Conservation (phyloP, 2,797 vertebrate genomes). For the Antrozous pallidus region DNA sequence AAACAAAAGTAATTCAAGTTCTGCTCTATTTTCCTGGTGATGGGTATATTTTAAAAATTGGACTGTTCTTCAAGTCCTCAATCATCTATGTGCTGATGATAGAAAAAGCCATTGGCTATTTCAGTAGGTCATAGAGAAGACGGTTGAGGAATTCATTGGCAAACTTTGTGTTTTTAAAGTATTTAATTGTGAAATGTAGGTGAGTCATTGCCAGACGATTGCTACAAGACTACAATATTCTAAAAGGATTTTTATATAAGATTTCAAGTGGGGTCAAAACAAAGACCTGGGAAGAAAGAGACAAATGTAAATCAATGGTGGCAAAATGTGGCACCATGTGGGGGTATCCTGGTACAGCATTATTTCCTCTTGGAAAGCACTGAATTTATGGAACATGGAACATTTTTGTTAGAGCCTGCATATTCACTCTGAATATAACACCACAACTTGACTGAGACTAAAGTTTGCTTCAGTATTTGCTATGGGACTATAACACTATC, state of each 20-base stretch:
- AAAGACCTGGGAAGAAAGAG: background rate
- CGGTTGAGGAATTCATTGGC: slow-evolving; percentile 48
- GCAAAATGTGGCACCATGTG: background rate
- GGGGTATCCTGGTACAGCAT: background rate
- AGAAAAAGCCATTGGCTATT: background rate
- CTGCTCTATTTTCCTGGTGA: background rate
- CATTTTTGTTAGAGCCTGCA: background rate
- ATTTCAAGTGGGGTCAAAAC: background rate
- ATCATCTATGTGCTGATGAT: background rate
- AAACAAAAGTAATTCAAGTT: background rate
- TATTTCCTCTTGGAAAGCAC: slow-evolving; percentile 1
- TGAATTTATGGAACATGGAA: background rate
- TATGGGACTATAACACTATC: background rate
- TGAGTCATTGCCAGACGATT: slow-evolving; percentile 19
- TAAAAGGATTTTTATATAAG: slow-evolving; percentile 32
- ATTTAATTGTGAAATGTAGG: slow-evolving; percentile 35
- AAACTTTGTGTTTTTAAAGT: background rate
- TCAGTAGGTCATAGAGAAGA: background rate
- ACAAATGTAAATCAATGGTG: background rate
- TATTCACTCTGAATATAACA: background rate
- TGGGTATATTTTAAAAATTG: background rate
- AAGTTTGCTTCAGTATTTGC: background rate
- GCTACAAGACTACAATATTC: background rate
- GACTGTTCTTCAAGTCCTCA: background rate
- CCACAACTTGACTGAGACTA: background rate